Evolutionary conservation across 2,797 vertebrate genomes (phyloP), one percentile per base, ranked within the genome.

Genomic region (Ctenosaura bakeri): DNA sequence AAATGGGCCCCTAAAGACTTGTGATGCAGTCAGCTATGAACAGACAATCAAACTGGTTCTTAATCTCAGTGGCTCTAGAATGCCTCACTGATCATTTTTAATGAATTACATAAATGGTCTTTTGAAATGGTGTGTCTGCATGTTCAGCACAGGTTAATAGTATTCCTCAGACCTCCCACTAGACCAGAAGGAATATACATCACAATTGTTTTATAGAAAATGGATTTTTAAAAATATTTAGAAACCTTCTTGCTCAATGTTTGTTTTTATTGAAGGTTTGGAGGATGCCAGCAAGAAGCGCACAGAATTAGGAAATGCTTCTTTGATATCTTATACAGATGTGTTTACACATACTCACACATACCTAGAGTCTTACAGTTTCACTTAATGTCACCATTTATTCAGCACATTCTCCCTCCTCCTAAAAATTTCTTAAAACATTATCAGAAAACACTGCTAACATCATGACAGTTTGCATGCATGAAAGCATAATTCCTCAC

Each of bases 51-150:
- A 90, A 74, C 69, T 22, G 42, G 22, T 82, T 87, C 80, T 87
- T 90, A 66, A 90, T 90, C 85, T 87, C 79, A 29, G 85, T 38
- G 54, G 66, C 69, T 82, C 71, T 89, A 86, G 78, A 91, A 86
- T 86, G 69, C 87, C 46, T 89, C 78, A 89, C 83, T 83, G 87
- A 82, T 89, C 71, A 69, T 89, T 91, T 81, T 86, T 86, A 89
- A 89, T 83, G 71, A 89, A 69, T 83, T 87, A 83, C 69, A 89
- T 83, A 86, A 91, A 91, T 9, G 35, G 71, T 78, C 50, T 86
- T 86, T 91, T 86, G 79, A 38, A 82, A 56, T 83, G 42, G 54
- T 83, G 71, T 82, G 24, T 38, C 29, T 87, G 26, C n/a, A 35
- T 20, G 8, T 59, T 69, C 56, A 77, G 71, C 35, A 59, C n/a